Base-by-base conservation (phyloP, 2,113 vertebrate genomes). In the Petroica traversi region DNA sequence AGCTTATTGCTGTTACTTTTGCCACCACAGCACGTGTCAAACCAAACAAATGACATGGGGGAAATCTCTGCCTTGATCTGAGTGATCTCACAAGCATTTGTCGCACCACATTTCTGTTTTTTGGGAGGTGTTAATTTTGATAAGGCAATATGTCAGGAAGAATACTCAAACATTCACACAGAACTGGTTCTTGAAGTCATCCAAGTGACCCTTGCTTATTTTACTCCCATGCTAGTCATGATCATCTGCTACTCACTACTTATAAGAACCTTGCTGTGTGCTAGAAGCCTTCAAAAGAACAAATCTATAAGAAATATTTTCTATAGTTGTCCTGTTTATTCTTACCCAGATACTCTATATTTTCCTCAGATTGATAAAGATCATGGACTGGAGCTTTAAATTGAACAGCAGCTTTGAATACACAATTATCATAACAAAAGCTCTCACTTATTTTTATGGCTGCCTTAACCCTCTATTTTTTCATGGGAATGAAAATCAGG, bases 381-480 rank as follows among this genome's bases (percentile, higher is more conserved):
- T 78, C 46, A 52, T 36, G 13, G 57, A 51, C 17, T 88, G 88
- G 77, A 87, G 63, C 25, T 76, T 96, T 29, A 6, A 78, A 6
- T 4, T 72, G 54, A 86, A 72, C n/a, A 67, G 36, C 29, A 85
- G 48, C 36, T 96, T 96, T 52, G 11, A 84, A 4, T 95, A 90
- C 0, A 93, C 84, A 62, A 18, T 97, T 17, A 6, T 72, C 0
- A 19, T 97, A 85, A 97, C 95, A 5, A 97, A 98, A 95, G 87
- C 92, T 38, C 72, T 98, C 6, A 96, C 97, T 31, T 98, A 97
- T 87, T 84, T 98, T 73, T 97, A 97, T 16, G 89, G 85, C 52
- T 98, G 97, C 71, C 95, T 98, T 7, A 98, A 98, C n/a, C 92
- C 96, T 34, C 36, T 98, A 98, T 34, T 97, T 97, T 88, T 98